Base-by-base conservation (phyloP, 2,113 vertebrate genomes). In the Eclectus roratus region DNA sequence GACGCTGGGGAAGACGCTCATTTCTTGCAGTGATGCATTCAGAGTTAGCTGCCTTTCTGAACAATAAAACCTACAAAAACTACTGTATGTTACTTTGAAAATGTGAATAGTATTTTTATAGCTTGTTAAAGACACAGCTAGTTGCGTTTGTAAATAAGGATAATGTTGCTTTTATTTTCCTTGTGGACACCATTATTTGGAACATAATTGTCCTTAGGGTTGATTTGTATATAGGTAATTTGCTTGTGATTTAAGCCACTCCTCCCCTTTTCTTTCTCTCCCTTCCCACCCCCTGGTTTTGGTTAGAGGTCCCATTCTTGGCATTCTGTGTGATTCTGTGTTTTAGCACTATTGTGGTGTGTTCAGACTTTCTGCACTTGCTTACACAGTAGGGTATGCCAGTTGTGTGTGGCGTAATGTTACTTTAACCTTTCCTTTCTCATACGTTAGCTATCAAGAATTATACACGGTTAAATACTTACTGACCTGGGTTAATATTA, bases 31-130 rank as follows among this genome's bases (percentile, higher is more conserved):
- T 33, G 90, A 92, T 97, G 97, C 97, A 96, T 97, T 98, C 98
- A 98, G 97, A 98, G 98, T 98, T 98, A 98, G 98, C 98, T 98
- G 98, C 98, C 97, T 98, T 98, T 98, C 97, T 97, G 96, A 97
- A 98, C 97, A 76, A 97, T 95, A 96, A 90, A 93, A 95, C 95
- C 92, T 17, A 85, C 71, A 91, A 97, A 98, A 97, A 97, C 98
- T 98, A 98, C 98, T 98, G 98, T 98, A 98, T 97, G 98, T 98
- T 98, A 98, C 98, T 98, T 98, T 98, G 98, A 98, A 99, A 99
- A 99, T 99, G 99, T 99, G 99, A 99, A 99, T 99, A 99, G 98
- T 99, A 99, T 99, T 99, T 99, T 99, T 99, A 98, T 99, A 99
- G 98, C 99, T 98, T 98, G 98, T 98, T 98, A 97, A 98, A 98